Base-by-base conservation (phyloP, 2,888 invertebrate genomes). In the Lymantria dispar region DNA sequence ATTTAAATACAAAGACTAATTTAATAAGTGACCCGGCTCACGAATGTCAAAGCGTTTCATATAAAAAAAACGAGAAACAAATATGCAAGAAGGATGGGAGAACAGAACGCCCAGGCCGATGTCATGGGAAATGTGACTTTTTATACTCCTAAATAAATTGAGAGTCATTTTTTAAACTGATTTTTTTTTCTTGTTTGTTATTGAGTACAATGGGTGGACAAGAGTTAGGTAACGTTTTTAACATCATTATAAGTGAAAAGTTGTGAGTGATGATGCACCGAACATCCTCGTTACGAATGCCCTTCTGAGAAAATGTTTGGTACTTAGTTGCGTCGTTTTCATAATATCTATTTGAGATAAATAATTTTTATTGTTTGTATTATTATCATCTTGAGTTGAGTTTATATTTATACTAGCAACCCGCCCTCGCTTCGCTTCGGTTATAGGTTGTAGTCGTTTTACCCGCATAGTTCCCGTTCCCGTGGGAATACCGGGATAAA, bases 1-100 rank as follows among this genome's bases (percentile, higher is more conserved):
- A 88, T 90, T 89, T 88, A 87, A 90, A 90, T 89, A 91, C 88
- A 90, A 91, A 89, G 85, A 83, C 87, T 90, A 89, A 90, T 90
- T 90, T 90, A 91, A 90, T 89, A 90, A 89, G 87, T 88, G 87
- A 83, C 82, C 86, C 83, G 78, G 80, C 85, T 86, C 68, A 80
- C 71, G 81, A 87, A 91, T 88, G 89, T 91, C 89, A 88, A 87
- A 87, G 82, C 76, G 72, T 69, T 83, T 79, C 76, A 81, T 81
- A 82, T 79, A 85, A 87, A 86, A n/a, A n/a, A 87, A 87, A 85
- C 76, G 73, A 81, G 75, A 78, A 78, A 79, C 78, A 80, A 81
- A 70, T 73, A 77, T 80, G 41, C 52, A 86, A 85, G 84, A 85
- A 83, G 79, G 82, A 88, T 84, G 85, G 86, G 67, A 69, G 58